Evolutionary conservation across 2,888 invertebrate species (phyloP).

Genomic region (Cybosia mesomella): DNA sequence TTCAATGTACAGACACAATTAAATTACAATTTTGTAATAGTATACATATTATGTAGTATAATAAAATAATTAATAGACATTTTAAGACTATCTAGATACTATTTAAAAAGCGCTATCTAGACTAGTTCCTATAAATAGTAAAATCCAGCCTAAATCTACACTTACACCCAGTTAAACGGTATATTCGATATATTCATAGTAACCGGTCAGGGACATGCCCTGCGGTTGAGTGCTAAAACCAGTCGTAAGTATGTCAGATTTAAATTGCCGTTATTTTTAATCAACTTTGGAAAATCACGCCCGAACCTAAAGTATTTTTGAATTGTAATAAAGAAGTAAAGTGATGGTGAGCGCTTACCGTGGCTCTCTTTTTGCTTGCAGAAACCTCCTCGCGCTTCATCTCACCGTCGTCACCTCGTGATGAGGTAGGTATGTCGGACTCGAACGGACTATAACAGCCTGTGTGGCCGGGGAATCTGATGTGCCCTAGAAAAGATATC

Average conservation of each 20-base stretch:
- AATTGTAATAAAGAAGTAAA: background rate
- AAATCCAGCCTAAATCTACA: background rate
- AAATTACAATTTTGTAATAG: no score
- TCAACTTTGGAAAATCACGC: slow-evolving; percentile 4
- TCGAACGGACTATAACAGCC: no score
- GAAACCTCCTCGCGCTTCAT: background rate
- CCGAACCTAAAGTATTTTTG: background rate
- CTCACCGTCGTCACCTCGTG: background rate
- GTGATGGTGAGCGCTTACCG: background rate
- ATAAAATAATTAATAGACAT: no score
- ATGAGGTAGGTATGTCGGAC: no score
- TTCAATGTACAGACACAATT: no score
- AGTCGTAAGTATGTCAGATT: slow-evolving; percentile 35
- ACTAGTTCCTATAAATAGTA: background rate
- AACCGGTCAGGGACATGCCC: slow-evolving; percentile 17
- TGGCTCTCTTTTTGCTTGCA: background rate
- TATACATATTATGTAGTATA: no score
- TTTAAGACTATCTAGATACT: no score
- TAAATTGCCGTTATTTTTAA: slow-evolving; percentile 22
- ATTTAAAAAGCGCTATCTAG: no score
- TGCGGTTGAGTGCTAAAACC: slow-evolving; percentile 18
- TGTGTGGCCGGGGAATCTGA: no score
- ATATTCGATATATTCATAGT: background rate
- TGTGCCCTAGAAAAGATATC: no score
- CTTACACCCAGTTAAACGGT: slow-evolving; percentile 6